Base-by-base conservation (phyloP, 1,140 invertebrate genomes). In the Calliopsis andreniformis region DNA sequence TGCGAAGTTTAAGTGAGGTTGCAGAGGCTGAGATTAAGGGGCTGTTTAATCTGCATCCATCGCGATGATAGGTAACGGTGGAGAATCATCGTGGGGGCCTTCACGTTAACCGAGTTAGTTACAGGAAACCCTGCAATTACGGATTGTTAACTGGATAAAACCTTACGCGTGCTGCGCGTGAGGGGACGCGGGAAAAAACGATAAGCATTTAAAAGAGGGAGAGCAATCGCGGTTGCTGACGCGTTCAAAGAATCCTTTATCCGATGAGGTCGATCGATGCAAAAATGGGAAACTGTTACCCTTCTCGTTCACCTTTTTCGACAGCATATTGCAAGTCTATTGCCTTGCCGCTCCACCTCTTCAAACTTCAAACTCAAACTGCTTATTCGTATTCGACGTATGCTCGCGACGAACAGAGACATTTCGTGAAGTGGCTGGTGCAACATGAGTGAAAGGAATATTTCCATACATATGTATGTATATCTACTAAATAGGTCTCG, bases 51-150 rank as follows among this genome's bases (percentile, higher is more conserved):
- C 84, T 86, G 85, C 85, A 86, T 86, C 79, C 79, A 84, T 86
- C 84, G 77, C 81, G 84, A 86, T 86, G 81, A 86, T 86, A 86
- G 84, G 84, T 69, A 75, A 82, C 66, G 39, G 47, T n/a, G 45
- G 67, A 43, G 67, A 69, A 49, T 70, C 71, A 72, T 51, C 68
- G 78, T 64, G 72, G 79, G 66, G 69, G 66, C 79, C 62, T 75
- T 71, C 83, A 83, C 78, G 84, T 85, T 86, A 86, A 85, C 83
- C 84, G 76, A 86, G 85, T 86, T 86, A 86, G 85, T 84, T 86
- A 82, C 58, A 61, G 64, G 71, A 69, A 78, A 86, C 77, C 84
- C 85, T 73, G 69, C 76, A 84, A 86, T 86, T 86, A 86, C 63
- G 84, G 81, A 86, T 86, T 86, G 84, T 86, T 86, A 86, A 86